Percentiles rank a stretch among this genome's conserved stretches.
Evolutionary conservation across 2,888 invertebrate species (phyloP).

Genomic region (Tiliacea citrago): DNA sequence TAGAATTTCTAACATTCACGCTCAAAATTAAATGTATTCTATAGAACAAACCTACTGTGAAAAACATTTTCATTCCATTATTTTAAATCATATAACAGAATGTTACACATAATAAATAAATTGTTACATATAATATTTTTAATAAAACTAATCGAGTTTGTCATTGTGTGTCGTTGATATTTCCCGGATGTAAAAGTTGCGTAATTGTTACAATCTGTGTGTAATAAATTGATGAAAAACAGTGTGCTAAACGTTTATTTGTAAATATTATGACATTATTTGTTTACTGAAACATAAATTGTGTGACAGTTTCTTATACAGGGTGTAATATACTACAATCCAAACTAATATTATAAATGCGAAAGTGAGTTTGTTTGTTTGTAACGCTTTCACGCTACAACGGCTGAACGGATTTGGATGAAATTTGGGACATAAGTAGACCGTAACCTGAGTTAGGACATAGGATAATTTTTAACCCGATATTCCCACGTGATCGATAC

Average conservation of each 20-base stretch:
- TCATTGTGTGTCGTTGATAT: slow-evolving; percentile 53
- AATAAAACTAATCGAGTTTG: slow-evolving; percentile 52
- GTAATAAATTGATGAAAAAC: slow-evolving; percentile 50
- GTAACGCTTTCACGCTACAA: no score
- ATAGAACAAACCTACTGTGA: neutral
- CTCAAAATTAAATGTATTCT: neutral
- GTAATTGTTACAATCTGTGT: slow-evolving; percentile 46
- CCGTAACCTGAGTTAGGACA: no score
- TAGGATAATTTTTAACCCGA: no score
- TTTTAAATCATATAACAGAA: slow-evolving; percentile 53
- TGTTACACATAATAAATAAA: slow-evolving; percentile 52
- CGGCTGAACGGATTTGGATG: no score
- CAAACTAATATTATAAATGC: no score
- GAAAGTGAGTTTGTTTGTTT: no score
- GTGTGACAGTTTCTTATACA: slow-evolving; percentile 1
- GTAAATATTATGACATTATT: slow-evolving; percentile 41
- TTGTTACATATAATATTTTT: slow-evolving; percentile 41
- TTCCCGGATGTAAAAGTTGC: slow-evolving; percentile 59
- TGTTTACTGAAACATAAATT: neutral
- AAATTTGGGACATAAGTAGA: no score
- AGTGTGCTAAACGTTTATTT: slow-evolving; percentile 19
- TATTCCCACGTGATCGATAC: no score
- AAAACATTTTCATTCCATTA: slow-evolving; percentile 21
- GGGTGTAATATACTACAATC: neutral
- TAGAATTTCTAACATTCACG: neutral